Base-by-base conservation (phyloP, 2,888 invertebrate species). In the Limnephilus auricula region DNA sequence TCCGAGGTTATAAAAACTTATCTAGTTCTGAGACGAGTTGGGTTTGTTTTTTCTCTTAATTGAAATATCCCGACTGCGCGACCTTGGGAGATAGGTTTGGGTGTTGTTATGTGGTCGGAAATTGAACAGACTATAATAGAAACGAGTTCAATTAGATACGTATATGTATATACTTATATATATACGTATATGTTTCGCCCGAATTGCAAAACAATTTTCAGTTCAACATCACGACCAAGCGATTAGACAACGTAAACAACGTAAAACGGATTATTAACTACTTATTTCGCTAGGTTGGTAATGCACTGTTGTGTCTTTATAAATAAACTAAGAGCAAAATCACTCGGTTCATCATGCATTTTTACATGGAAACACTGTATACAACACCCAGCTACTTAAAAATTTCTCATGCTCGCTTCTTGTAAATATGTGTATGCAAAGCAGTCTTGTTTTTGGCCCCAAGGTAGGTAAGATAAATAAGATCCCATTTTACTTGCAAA, bases 21-120 rank as follows among this genome's bases (percentile, higher is more conserved):
- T 91, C 85, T 65, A 90, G 91, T 92, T 92, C 88, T 89, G 91
- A 82, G 91, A 90, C 92, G 90, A 91, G 90, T 92, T 91, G 34
- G 79, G 40, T 90, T 91, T 92, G 91, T 91, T 92, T 40, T 15
- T 85, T 45, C 30, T 50, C 37, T 89, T 40, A 92, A 92, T 91
- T 91, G 91, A 92, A 92, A 92, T 92, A 92, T 92, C 91, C 80
- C 65, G 86, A 90, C 84, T 50, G 79, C 87, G 82, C 91, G 91
- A 83, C 92, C 92, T 92, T 92, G 92, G 79, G n/a, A 65, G 25
- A n/a, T 65, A 65, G 65, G 65, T 65, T 65, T 65, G 65, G 65
- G 65, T 65, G 65, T 65, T 65, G 65, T 65, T 65, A 65, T 65
- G 65, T 65, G 65, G 25, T 65, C 65, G 65, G 25, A 65, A 65